A percentile compares a stretch with the other conserved stretches of the same genome.
phyloP scores from a whole-genome alignment of 2,113 vertebrate species.

The Gorsachius goisagi region DNA sequence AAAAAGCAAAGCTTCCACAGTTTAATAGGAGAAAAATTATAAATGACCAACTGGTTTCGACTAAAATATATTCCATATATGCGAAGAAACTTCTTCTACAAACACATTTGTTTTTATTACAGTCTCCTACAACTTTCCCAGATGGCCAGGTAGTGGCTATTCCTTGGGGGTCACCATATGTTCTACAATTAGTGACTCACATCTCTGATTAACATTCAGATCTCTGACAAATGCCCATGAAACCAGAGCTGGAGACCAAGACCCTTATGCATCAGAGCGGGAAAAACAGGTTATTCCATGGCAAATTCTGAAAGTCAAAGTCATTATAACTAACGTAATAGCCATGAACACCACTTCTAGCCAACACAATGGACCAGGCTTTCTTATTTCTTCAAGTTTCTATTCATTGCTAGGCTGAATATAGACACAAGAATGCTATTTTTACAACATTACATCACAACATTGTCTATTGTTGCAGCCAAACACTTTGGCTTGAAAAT shows the following conservation, averaged over 20 bases:
- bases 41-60: not conserved
- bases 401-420: not conserved
- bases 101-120: not conserved
- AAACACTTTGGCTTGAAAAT: slow-evolving; percentile 14
- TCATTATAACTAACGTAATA: not conserved
- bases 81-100: not conserved
- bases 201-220: not conserved
- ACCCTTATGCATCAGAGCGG: not conserved
- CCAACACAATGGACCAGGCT: not conserved
- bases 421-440: not conserved
- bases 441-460: slow-evolving; percentile 6
- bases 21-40: not conserved
- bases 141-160: not conserved
- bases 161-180: not conserved
- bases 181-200: not conserved
- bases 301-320: not conserved
- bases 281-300: not conserved
- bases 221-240: not conserved
- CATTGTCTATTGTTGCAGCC: not conserved
- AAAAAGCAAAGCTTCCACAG: not conserved
- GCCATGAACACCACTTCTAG: not conserved
- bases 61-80: not conserved
- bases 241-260: not conserved
- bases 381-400: not conserved
- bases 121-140: not conserved